Evolutionary conservation across 2,113 vertebrate genomes (phyloP).

Genomic region (Vulpes lagopus): DNA sequence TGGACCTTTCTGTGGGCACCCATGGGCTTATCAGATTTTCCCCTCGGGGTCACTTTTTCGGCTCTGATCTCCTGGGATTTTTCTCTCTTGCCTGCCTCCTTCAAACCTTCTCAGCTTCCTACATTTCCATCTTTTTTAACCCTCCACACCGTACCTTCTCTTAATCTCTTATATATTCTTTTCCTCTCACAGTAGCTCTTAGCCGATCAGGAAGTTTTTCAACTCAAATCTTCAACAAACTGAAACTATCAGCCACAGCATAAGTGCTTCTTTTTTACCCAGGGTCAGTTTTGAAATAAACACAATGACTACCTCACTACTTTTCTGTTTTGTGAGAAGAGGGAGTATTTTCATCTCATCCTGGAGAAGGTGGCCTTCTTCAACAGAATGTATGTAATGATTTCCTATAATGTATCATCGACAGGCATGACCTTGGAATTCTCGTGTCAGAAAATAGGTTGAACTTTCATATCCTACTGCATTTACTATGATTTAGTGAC

Average conservation of each 20-base stretch:
- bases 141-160: neutral
- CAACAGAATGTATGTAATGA: neutral
- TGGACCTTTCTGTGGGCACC: neutral
- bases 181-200: neutral
- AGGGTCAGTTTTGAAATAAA: conserved; percentile 44
- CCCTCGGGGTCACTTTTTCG: neutral
- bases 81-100: neutral
- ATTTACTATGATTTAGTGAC: neutral
- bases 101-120: neutral
- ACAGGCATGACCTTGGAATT: neutral
- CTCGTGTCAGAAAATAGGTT: neutral
- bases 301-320: neutral
- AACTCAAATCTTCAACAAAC: neutral
- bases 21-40: neutral
- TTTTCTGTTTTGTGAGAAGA: neutral
- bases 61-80: neutral
- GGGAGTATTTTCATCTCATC: neutral
- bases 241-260: neutral
- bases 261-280: neutral
- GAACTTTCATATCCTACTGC: conserved; percentile 10
- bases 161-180: neutral
- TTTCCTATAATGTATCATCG: neutral
- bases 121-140: neutral
- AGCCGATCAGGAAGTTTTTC: neutral
- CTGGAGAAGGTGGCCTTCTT: neutral